Evolutionary conservation across 2,113 vertebrate genomes (phyloP).

Genomic region (Ptychochromis oligacanthus): DNA sequence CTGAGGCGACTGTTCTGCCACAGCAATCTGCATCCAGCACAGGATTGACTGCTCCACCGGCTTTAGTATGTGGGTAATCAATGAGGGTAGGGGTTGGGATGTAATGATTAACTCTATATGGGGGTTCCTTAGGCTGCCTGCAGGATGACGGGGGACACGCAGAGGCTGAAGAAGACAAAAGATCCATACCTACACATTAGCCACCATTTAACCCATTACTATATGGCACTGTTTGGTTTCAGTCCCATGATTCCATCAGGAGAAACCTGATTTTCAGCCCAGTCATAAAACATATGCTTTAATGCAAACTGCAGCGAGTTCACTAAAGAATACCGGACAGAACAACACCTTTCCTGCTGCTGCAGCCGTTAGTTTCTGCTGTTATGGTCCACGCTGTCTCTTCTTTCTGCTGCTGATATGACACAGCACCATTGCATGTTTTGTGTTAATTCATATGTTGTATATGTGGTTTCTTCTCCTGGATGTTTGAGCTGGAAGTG

Average conservation of each 20-base stretch:
- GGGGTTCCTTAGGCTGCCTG: constrained; percentile 67
- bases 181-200: constrained; percentile 30
- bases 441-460: no score
- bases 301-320: no score
- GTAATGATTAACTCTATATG: constrained; percentile 76
- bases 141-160: constrained; percentile 19
- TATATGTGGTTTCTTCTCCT: no score
- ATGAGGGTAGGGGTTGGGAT: constrained; percentile 73
- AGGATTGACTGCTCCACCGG: constrained; percentile 56
- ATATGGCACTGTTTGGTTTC: not conserved
- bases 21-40: constrained; percentile 70
- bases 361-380: no score
- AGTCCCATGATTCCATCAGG: not conserved
- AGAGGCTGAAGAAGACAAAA: constrained; percentile 1
- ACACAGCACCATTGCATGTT: no score
- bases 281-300: not conserved
- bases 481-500: no score
- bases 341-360: no score
- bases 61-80: constrained; percentile 69
- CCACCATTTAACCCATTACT: constrained; percentile 12
- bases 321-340: no score
- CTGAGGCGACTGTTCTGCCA: constrained; percentile 63
- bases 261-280: not conserved
- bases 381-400: no score
- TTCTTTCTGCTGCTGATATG: no score